phyloP scores from a whole-genome alignment of 2,888 invertebrate genomes.

The Coelopa pilipes region DNA sequence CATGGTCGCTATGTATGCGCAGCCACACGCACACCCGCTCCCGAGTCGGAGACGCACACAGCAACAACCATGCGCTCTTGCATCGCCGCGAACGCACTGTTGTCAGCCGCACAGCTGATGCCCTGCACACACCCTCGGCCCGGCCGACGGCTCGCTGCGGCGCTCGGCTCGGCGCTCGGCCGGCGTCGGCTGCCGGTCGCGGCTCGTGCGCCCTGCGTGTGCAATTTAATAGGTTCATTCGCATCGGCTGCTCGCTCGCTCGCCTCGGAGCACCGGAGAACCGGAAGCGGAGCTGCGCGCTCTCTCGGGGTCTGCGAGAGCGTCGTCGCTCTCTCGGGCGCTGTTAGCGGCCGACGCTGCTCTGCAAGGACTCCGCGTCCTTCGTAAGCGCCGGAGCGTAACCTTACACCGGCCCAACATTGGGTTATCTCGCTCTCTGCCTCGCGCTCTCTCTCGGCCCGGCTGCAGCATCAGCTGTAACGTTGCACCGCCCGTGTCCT shows the following conservation, averaged over 20 bases:
- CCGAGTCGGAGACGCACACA: neutral
- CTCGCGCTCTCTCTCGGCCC: neutral
- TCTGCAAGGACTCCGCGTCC: neutral
- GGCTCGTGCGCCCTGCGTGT: constrained; percentile 4
- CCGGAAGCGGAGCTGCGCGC: neutral
- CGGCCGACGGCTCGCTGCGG: neutral
- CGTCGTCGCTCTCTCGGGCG: neutral
- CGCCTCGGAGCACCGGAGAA: no score
- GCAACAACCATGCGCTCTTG: constrained; percentile 24
- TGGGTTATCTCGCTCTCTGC: neutral
- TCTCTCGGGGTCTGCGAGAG: neutral
- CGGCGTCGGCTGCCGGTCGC: constrained; percentile 9
- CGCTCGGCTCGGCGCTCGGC: neutral
- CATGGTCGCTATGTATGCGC: constrained; percentile 1
- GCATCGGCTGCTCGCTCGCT: no score
- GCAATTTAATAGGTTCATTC: constrained; percentile 27
- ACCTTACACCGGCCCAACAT: neutral
- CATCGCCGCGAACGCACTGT: constrained; percentile 4
- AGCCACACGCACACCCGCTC: constrained; percentile 14
- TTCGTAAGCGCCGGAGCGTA: neutral
- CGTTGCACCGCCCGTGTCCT: constrained; percentile 7
- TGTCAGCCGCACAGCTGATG: constrained; percentile 24
- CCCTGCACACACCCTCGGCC: neutral
- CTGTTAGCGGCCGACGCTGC: no score
- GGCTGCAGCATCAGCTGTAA: constrained; percentile 34